Base-by-base conservation (phyloP, 2,888 invertebrate species). In the Harpalus rubripes region DNA sequence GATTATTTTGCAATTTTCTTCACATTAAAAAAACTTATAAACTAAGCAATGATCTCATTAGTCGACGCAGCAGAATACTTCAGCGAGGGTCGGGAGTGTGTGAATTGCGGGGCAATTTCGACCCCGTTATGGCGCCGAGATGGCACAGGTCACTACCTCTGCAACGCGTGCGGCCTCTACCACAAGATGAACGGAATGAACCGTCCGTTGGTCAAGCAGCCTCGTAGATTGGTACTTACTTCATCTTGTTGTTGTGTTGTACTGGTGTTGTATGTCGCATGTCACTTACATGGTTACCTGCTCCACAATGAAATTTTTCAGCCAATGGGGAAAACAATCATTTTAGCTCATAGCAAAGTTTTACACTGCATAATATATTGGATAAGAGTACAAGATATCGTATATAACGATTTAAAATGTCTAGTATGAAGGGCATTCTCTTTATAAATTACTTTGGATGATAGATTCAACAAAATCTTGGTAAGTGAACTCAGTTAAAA, bases 81-180 rank as follows among this genome's bases (percentile, higher is more conserved):
- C 90, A 91, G 91, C 89, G 99, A 99, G 92, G 98, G 98, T 22
- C 95, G 99, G 87, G 98, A 99, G 92, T 99, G 99, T 92, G 98
- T 98, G 85, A 99, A 99, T 93, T 99, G 99, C 91, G 98, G 98
- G 86, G 98, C 98, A 87, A 97, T 97, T 90, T 97, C 93, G 90
- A 99, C 99, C 88, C 99, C 99, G 87, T 94, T 99, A 88, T 99
- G 99, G 99, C 95, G 99, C 88, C 95, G 99, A 91, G 99, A 99
- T 94, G 98, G 98, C 91, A 98, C 98, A 89, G 99, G 99, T 87
- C 98, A 99, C 93, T 99, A 99, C 93, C 95, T 99, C 89, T 99
- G 99, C 95, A 99, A 99, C 94, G 99, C 99, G 87, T 99, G 99
- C 93, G 99, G 99, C 89, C 96, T 99, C 88, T 99, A 99, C 94